phyloP scores from a whole-genome alignment of 2,113 vertebrate genomes.

The Pseudopodoces humilis region DNA sequence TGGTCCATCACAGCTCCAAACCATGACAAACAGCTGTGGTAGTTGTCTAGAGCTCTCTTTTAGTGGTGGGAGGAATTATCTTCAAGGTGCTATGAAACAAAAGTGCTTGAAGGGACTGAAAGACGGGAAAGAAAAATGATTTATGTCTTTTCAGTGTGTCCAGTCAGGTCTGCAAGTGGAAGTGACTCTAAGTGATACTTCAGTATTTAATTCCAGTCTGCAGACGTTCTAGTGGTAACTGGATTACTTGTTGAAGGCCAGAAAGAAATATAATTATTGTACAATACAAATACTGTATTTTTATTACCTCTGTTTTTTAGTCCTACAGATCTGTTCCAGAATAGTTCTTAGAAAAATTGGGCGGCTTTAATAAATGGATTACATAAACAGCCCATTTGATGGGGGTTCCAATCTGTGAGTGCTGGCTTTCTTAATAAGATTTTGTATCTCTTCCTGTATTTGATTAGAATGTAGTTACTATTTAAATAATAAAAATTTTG shows the following conservation, averaged over 20 bases:
- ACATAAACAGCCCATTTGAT: not conserved
- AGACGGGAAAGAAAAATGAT: not conserved
- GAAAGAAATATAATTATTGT: not conserved
- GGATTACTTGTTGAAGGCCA: not conserved
- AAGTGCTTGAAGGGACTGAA: not conserved
- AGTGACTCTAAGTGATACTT: not conserved
- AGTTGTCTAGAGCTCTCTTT: not conserved
- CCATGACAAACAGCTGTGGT: not conserved
- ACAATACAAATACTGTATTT: not conserved
- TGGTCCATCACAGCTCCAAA: not conserved
- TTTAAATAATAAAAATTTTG: not conserved
- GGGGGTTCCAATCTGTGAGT: not conserved
- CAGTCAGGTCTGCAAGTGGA: not conserved
- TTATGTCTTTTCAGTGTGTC: not conserved
- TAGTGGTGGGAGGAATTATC: not conserved
- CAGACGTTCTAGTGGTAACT: not conserved
- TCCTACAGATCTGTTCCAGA: not conserved
- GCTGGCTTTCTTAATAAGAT: not conserved
- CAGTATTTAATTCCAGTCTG: not conserved
- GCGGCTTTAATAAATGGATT: not conserved
- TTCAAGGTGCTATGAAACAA: not conserved
- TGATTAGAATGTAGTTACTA: not conserved
- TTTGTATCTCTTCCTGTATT: not conserved
- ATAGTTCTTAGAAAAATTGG: not conserved
- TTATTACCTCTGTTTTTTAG: not conserved